A percentile compares a stretch with the other conserved stretches of the same genome.
Evolutionary conservation across 1,140 invertebrate species (phyloP).

Genomic region (Heliconius nattereri): DNA sequence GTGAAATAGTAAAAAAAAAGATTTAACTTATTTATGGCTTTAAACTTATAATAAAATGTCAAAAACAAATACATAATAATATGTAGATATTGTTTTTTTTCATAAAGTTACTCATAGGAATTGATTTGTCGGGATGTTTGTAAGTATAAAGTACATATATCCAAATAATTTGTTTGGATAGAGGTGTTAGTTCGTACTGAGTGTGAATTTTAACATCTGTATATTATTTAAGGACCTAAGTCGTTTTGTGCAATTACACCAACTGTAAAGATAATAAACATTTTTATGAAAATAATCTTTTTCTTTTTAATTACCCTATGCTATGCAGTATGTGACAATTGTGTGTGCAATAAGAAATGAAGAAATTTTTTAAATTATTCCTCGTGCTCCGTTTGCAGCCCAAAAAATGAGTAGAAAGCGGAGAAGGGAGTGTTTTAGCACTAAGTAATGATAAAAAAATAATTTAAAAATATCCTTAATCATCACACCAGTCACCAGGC

Average conservation of each 20-base stretch:
- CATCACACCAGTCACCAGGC: too few relatives aligned
- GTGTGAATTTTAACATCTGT: constrained; percentile 47
- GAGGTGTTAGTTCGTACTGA: constrained; percentile 43
- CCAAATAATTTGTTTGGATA: constrained; percentile 28
- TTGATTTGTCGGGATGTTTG: constrained; percentile 29
- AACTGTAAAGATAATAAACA: constrained; percentile 51
- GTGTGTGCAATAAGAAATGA: too few relatives aligned
- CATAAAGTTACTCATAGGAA: constrained; percentile 28
- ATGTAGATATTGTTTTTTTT: constrained; percentile 1
- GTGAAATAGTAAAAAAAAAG: constrained; percentile 10
- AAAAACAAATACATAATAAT: not conserved
- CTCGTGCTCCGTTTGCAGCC: too few relatives aligned
- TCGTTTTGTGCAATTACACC: constrained; percentile 49
- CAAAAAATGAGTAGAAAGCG: too few relatives aligned
- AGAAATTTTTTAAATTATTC: too few relatives aligned
- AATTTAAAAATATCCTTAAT: too few relatives aligned
- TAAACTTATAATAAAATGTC: constrained; percentile 12
- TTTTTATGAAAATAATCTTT: constrained; percentile 39
- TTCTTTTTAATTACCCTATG: constrained; percentile 4
- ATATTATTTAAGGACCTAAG: constrained; percentile 36
- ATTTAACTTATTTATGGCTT: constrained; percentile 25
- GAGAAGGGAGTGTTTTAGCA: too few relatives aligned
- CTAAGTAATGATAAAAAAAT: too few relatives aligned
- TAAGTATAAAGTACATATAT: constrained; percentile 17
- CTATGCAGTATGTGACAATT: too few relatives aligned